A percentile compares a stretch with the other conserved stretches of the same genome.
These are phyloP conservation scores for Escarpia spicata DNA, from an alignment of 2,888 invertebrate species.

Conservation along the genomic window DNA sequence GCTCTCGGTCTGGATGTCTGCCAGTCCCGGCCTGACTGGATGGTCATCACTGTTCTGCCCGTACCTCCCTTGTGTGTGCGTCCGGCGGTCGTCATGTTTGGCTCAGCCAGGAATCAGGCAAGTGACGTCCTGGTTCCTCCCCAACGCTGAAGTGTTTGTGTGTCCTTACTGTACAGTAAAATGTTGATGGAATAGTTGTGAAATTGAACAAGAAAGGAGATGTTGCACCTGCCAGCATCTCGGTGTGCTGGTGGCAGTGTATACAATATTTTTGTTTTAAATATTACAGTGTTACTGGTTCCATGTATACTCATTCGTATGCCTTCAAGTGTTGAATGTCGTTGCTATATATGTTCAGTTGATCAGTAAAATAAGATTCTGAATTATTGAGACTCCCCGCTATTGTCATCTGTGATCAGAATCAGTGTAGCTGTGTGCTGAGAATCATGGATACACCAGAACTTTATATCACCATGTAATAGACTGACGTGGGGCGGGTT, in stretches of 20 bases:
- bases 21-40: slow-evolving; percentile 96
- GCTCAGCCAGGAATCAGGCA: slow-evolving; percentile 92
- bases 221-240: neutral
- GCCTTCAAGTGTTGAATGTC: too few species aligned
- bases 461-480: neutral
- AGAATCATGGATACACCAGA: neutral
- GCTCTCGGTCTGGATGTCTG: slow-evolving; percentile 94
- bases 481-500: neutral
- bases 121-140: neutral
- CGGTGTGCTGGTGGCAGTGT: neutral
- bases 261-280: neutral
- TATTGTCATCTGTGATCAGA: too few species aligned
- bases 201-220: neutral
- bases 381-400: too few species aligned
- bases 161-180: neutral
- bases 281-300: neutral
- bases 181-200: neutral
- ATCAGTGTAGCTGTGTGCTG: neutral
- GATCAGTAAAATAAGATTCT: neutral
- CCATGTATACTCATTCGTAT: neutral
- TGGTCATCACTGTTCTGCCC: slow-evolving; percentile 96
- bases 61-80: slow-evolving; percentile 96
- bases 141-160: neutral
- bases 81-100: slow-evolving; percentile 98
- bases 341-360: neutral